Evolutionary conservation across 2,797 vertebrate genomes (phyloP).

Genomic region (Pelochelys cantorii): DNA sequence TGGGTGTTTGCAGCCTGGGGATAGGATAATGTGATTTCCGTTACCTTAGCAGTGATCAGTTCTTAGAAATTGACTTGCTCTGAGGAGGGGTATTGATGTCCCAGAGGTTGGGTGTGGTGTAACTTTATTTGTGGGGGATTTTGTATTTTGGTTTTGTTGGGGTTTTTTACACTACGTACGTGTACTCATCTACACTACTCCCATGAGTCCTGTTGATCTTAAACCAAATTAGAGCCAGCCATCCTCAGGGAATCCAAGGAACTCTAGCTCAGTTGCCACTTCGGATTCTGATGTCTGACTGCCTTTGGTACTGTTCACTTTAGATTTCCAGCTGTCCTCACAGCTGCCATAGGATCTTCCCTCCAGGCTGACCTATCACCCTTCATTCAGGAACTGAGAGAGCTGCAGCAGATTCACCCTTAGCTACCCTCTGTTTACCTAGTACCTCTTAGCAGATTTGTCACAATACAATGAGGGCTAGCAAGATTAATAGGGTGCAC

Average conservation of each 20-base stretch:
- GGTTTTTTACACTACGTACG: fast-evolving
- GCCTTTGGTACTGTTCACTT: fast-evolving
- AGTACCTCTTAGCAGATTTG: background rate
- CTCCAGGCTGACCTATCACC: background rate
- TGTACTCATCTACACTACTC: background rate
- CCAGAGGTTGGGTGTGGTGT: background rate
- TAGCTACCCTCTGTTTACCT: background rate
- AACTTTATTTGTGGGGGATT: too few species aligned
- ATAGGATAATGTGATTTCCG: background rate
- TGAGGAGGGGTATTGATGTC: background rate
- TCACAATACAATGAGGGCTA: background rate
- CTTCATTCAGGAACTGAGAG: background rate
- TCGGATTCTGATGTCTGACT: background rate
- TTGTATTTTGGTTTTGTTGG: too few species aligned
- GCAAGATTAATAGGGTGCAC: background rate
- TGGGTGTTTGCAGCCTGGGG: background rate
- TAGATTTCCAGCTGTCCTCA: background rate
- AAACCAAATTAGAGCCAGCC: background rate
- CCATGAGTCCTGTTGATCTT: background rate
- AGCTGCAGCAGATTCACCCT: background rate
- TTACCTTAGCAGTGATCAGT: background rate
- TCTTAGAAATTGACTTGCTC: background rate
- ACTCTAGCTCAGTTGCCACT: background rate
- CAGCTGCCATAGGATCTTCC: background rate
- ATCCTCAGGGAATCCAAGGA: background rate